phyloP scores from a whole-genome alignment of 1,140 invertebrate genomes.

The Augochlora pura region DNA sequence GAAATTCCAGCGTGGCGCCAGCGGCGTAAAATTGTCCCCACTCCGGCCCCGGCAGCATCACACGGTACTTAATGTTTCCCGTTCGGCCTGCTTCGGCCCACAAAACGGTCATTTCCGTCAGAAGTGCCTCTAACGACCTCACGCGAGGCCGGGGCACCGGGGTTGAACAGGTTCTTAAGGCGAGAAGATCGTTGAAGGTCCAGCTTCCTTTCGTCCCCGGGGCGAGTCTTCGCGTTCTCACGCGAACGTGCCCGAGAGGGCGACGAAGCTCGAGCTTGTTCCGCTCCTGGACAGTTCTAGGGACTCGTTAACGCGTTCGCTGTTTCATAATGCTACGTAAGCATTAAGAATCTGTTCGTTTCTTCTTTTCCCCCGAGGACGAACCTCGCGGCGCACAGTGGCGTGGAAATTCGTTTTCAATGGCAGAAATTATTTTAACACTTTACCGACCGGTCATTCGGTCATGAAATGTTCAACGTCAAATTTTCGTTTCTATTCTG shows the following conservation, averaged over 20 bases:
- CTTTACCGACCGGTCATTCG: too few species aligned
- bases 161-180: constrained; percentile 38
- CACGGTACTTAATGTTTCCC: constrained; percentile 43
- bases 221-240: not conserved
- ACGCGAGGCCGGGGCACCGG: constrained; percentile 7
- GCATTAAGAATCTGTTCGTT: too few species aligned
- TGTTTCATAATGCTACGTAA: too few species aligned
- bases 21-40: constrained; percentile 4
- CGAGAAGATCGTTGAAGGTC: constrained; percentile 3
- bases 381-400: too few species aligned
- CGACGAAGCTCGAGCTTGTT: too few species aligned
- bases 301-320: too few species aligned
- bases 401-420: too few species aligned
- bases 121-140: constrained; percentile 37
- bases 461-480: too few species aligned
- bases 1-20: constrained; percentile 11
- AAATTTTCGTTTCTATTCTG: too few species aligned
- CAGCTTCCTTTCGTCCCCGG: not conserved
- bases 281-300: too few species aligned
- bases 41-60: constrained; percentile 1
- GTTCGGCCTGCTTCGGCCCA: constrained; percentile 22
- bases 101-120: constrained; percentile 51
- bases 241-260: not conserved
- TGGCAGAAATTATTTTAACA: too few species aligned
- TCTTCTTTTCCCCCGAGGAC: too few species aligned